A percentile compares a stretch with the other conserved stretches of the same genome.
Evolutionary conservation across 1,140 invertebrate species (phyloP).

Genomic region (Popillia japonica): DNA sequence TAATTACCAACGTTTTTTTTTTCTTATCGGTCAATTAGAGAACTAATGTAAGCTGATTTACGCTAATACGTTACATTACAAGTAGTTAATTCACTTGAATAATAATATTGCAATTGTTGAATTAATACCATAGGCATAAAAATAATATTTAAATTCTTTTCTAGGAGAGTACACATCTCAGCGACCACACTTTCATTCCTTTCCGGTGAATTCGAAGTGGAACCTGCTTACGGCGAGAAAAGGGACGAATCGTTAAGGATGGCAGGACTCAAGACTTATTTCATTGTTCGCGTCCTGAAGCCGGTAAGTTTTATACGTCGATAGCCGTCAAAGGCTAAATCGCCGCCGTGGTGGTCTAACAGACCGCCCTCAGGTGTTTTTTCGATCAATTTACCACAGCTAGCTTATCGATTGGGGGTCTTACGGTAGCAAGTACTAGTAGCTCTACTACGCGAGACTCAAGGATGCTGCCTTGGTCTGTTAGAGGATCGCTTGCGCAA

Average conservation of each 20-base stretch:
- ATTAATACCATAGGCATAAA: too few species aligned
- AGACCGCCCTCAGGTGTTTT: neutral
- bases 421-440: neutral
- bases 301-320: slow-evolving; percentile 68
- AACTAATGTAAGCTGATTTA: too few species aligned
- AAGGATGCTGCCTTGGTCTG: neutral
- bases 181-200: slow-evolving; percentile 90
- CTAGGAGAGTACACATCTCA: slow-evolving; percentile 92
- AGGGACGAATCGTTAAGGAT: slow-evolving; percentile 86
- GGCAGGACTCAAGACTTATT: slow-evolving; percentile 89
- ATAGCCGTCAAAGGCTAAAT: neutral
- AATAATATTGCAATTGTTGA: too few species aligned
- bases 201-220: slow-evolving; percentile 93
- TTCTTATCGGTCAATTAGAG: too few species aligned
- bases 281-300: slow-evolving; percentile 87
- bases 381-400: neutral
- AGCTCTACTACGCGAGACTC: neutral
- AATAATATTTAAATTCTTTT: slow-evolving; percentile 50
- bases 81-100: too few species aligned
- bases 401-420: neutral
- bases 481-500: neutral
- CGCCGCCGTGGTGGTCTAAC: neutral
- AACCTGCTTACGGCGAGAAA: slow-evolving; percentile 89
- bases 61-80: too few species aligned
- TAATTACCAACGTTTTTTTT: too few species aligned